Evolutionary conservation across 2,113 vertebrate genomes (phyloP), one percentile per base, ranked within the genome.

Genomic region (Lophotis ruficrista): DNA sequence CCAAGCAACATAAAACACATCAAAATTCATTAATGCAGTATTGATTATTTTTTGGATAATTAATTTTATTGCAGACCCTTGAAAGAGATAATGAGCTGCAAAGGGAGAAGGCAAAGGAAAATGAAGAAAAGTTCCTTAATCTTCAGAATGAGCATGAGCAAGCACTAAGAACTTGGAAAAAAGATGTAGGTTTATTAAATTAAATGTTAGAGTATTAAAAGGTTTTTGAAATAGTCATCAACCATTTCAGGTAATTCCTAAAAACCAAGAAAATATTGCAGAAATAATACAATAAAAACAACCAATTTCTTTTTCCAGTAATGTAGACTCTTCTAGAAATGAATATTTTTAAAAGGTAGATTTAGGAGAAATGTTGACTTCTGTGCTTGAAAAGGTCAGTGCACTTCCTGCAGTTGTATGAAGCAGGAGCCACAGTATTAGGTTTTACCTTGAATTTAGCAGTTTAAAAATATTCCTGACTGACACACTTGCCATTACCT

Each of bases 31-130:
- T 99, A 99, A 99, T 99, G 98, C 96, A 77, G 98, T 98, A 99
- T 99, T 99, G 99, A 99, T 99, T 99, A 99, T 99, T 98, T 98
- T 98, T 99, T 96, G 99, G 99, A 98, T 99, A 98, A 99, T 99
- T 99, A 99, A 99, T 99, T 99, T 99, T 99, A 99, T 98, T 98
- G 98, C 99, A 99, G 99, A 98, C 97, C 97, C 99, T 99, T 98
- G 98, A 99, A 98, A 98, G 98, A 98, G 99, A 99, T 98, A 99
- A 99, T 97, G 98, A 99, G 98, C 98, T 98, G 97, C 98, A 98
- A 98, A 98, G 96, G 98, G 98, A 98, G 98, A 99, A 98, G 97
- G 98, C 98, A 97, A 98, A 98, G 96, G 98, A 98, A 97, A 97
- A 98, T 98, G 98, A 99, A 98, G 98, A 99, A 97, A 98, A 98